Evolutionary conservation across 2,797 vertebrate genomes (phyloP).

Genomic region (Gymnodraco acuticeps): DNA sequence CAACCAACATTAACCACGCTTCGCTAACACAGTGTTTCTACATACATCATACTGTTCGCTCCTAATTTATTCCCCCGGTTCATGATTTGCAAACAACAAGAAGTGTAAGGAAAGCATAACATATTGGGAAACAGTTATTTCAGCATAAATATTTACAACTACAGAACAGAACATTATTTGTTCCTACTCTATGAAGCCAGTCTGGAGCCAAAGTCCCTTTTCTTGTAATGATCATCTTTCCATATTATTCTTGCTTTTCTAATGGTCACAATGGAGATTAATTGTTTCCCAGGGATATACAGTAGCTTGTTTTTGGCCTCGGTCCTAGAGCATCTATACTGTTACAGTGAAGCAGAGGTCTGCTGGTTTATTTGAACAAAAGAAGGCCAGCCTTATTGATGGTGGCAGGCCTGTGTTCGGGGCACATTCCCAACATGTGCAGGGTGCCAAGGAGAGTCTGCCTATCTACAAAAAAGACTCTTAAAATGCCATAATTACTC

Average conservation of each 20-base stretch:
- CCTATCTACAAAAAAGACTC: conserved; percentile 6
- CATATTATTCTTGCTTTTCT: conserved; percentile 12
- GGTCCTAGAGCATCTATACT: conserved; percentile 13
- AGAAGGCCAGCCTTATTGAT: conserved; percentile 44
- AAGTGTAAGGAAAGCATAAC: not conserved
- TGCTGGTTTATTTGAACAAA: conserved; percentile 38
- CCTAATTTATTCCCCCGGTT: conserved; percentile 10
- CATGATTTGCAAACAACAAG: not conserved
- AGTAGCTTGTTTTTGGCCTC: conserved; percentile 34
- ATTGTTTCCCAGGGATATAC: conserved; percentile 39
- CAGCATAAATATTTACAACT: not conserved
- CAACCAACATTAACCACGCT: conserved; percentile 14
- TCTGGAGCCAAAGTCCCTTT: not conserved
- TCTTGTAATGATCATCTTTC: conserved; percentile 5
- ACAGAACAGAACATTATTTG: not conserved
- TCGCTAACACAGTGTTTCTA: conserved; percentile 10
- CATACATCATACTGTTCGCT: conserved; percentile 4
- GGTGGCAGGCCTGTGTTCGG: conserved; percentile 38
- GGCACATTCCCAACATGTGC: conserved; percentile 54
- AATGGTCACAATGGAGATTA: conserved; percentile 19
- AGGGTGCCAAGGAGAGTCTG: conserved; percentile 2
- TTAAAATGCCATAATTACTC: conserved; percentile 20
- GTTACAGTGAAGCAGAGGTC: conserved; percentile 13
- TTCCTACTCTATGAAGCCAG: not conserved
- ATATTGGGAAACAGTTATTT: conserved; percentile 2